Conservation (phyloP, 1,140 invertebrate species). For the Ips typographus region DNA sequence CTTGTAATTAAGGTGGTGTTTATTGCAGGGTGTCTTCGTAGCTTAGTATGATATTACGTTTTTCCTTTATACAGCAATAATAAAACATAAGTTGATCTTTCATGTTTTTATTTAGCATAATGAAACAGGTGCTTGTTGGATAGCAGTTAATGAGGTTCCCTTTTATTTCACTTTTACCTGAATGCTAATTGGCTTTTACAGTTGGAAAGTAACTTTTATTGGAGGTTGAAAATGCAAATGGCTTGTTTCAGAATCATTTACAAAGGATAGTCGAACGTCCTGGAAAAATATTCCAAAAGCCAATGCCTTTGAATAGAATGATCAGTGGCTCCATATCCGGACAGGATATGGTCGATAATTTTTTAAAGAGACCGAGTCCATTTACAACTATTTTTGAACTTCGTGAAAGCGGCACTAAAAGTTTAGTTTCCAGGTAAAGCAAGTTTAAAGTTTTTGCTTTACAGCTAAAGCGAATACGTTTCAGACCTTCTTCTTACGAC, state of each 20-base stretch:
- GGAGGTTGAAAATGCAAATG: background rate
- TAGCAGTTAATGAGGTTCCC: too few relatives aligned
- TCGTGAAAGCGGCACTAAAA: constrained; percentile 58
- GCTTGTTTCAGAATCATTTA: constrained; percentile 71
- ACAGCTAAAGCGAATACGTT: background rate
- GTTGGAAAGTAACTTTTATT: background rate
- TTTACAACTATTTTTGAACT: constrained; percentile 84
- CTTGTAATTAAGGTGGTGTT: constrained; percentile 2
- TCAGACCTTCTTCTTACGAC: constrained; percentile 56
- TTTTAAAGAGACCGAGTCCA: constrained; percentile 55
- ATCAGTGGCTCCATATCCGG: constrained; percentile 72
- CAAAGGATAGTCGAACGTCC: constrained; percentile 79
- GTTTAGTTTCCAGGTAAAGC: constrained; percentile 53
- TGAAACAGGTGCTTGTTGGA: too few relatives aligned
- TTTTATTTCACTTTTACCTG: background rate
- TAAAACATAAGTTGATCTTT: too few relatives aligned
- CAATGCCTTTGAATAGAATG: constrained; percentile 67
- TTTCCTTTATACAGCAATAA: background rate
- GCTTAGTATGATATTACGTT: constrained; percentile 3
- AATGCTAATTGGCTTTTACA: background rate
- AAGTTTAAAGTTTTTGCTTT: too few relatives aligned
- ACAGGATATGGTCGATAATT: constrained; percentile 67
- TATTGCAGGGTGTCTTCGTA: background rate
- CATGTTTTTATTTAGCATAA: too few relatives aligned
- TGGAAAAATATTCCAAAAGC: constrained; percentile 59